These are phyloP conservation scores for Serrognathus titanus DNA, from an alignment of 2,888 invertebrate species.

Conservation along the genomic window DNA sequence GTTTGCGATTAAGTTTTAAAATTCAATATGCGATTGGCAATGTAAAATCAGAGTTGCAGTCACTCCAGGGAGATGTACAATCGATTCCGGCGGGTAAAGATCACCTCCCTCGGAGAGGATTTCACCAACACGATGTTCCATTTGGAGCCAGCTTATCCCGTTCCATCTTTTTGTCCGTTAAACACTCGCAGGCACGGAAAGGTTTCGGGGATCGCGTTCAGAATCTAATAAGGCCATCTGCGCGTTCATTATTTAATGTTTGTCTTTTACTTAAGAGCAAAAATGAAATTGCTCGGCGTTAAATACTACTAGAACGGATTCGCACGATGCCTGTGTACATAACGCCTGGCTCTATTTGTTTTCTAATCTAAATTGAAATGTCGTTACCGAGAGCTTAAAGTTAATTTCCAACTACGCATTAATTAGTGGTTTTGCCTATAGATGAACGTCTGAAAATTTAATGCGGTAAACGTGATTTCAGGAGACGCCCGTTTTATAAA, in stretches of 20 bases:
- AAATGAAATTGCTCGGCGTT: slow-evolving; percentile 23
- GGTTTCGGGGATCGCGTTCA: slow-evolving; percentile 29
- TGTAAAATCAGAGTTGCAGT: slow-evolving; percentile 23
- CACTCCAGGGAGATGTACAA: slow-evolving; percentile 33
- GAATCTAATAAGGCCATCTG: slow-evolving; percentile 33
- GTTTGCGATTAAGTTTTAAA: slow-evolving; percentile 27
- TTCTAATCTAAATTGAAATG: too few species aligned
- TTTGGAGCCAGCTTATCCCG: slow-evolving; percentile 35
- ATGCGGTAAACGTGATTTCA: too few species aligned
- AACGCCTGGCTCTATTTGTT: too few species aligned
- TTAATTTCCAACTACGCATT: too few species aligned
- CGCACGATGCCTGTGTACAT: too few species aligned
- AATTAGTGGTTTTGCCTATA: too few species aligned
- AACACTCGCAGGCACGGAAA: slow-evolving; percentile 29
- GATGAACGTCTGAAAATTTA: too few species aligned
- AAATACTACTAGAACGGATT: not conserved
- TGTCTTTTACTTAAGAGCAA: slow-evolving; percentile 18
- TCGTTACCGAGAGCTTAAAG: too few species aligned
- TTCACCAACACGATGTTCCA: slow-evolving; percentile 33
- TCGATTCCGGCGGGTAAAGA: slow-evolving; percentile 33
- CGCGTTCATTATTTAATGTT: slow-evolving; percentile 30
- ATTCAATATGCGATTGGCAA: slow-evolving; percentile 22
- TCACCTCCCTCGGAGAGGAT: slow-evolving; percentile 33
- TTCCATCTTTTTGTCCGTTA: slow-evolving; percentile 32
- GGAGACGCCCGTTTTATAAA: too few species aligned